phyloP scores from a whole-genome alignment of 2,113 vertebrate species.

The Chlamydotis undulata region DNA sequence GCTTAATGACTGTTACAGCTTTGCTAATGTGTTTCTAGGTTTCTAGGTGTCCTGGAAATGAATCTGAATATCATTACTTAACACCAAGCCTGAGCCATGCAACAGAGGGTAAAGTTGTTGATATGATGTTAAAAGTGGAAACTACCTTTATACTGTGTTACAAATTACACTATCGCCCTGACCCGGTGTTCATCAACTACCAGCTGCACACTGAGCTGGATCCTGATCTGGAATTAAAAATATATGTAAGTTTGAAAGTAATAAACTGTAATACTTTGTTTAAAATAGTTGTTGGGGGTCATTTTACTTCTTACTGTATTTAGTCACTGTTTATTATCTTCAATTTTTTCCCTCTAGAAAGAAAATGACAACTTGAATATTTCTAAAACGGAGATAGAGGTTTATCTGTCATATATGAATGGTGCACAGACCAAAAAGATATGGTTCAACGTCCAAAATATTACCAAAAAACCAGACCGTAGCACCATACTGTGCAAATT shows the following conservation, averaged over 20 bases:
- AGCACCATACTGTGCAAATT: slow-evolving; percentile 83
- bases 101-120: slow-evolving; percentile 49
- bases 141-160: slow-evolving; percentile 68
- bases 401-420: slow-evolving; percentile 63
- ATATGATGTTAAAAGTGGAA: slow-evolving; percentile 73
- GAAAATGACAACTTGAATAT: slow-evolving; percentile 85
- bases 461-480: slow-evolving; percentile 69
- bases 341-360: slow-evolving; percentile 79
- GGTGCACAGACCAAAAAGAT: slow-evolving; percentile 30
- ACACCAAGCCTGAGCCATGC: slow-evolving; percentile 68
- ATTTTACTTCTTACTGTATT: neutral
- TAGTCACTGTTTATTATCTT: neutral
- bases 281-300: neutral
- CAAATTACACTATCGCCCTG: slow-evolving; percentile 70
- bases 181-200: slow-evolving; percentile 78
- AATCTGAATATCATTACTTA: slow-evolving; percentile 67
- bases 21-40: slow-evolving; percentile 58
- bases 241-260: slow-evolving; percentile 71
- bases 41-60: slow-evolving; percentile 43
- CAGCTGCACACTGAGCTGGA: slow-evolving; percentile 73
- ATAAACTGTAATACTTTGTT: neutral
- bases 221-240: slow-evolving; percentile 78
- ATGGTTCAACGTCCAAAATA: slow-evolving; percentile 74
- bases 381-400: slow-evolving; percentile 75
- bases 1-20: neutral